Conservation (phyloP, 2,113 vertebrate genomes). For the Fregetta grallaria region DNA sequence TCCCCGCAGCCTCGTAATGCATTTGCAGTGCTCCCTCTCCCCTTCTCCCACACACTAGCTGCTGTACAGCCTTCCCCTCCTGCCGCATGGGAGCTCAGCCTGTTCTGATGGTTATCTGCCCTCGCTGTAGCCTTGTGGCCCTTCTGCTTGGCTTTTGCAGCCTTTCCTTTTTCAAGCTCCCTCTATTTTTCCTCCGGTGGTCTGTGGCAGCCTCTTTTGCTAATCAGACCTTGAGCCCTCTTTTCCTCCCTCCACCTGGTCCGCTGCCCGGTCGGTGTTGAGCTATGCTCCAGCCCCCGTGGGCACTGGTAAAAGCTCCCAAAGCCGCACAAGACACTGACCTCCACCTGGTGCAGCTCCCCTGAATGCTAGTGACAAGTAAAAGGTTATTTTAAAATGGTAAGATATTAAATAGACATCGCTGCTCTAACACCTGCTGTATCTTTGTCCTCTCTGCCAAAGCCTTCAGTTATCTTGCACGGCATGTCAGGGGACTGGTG, state of each 20-base stretch:
- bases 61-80: neutral
- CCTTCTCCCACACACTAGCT: neutral
- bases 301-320: neutral
- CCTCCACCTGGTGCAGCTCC: neutral
- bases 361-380: neutral
- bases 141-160: neutral
- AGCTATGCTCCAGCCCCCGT: neutral
- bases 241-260: neutral
- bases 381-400: neutral
- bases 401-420: neutral
- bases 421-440: neutral
- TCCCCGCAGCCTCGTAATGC: neutral
- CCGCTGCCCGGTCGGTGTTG: rapidly evolving
- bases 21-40: neutral
- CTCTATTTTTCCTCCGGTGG: neutral
- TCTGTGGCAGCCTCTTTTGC: neutral
- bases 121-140: rapidly evolving
- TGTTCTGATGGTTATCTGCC: neutral
- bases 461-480: neutral
- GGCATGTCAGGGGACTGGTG: neutral
- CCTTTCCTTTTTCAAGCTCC: neutral
- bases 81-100: neutral
- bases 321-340: neutral
- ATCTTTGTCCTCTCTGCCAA: neutral
- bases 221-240: neutral